Conservation (phyloP, 1,140 invertebrate genomes). For the Drosophila simulans region DNA sequence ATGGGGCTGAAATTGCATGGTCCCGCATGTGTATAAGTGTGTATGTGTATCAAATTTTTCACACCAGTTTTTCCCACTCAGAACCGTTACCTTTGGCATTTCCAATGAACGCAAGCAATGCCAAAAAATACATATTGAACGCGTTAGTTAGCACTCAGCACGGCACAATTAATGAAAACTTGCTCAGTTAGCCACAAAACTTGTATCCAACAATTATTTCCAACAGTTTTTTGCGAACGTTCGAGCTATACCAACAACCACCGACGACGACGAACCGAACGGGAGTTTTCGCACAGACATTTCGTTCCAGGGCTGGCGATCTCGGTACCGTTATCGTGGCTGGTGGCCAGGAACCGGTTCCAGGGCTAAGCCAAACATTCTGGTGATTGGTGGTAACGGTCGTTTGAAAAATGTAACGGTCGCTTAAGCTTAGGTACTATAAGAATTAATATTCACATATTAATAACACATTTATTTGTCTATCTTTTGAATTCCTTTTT, state of each 20-base stretch:
- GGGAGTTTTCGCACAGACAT: slow-evolving; percentile 28
- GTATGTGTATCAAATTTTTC: slow-evolving; percentile 75
- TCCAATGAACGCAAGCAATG: slow-evolving; percentile 77
- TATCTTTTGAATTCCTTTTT: no score
- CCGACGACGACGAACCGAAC: slow-evolving; percentile 39
- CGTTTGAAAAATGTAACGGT: slow-evolving; percentile 5
- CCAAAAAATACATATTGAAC: slow-evolving; percentile 77
- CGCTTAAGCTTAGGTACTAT: background rate
- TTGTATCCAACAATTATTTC: slow-evolving; percentile 61
- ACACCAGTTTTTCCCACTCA: slow-evolving; percentile 41
- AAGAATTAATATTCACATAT: background rate
- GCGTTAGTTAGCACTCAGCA: slow-evolving; percentile 43
- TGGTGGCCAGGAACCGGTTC: slow-evolving; percentile 4
- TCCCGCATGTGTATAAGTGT: slow-evolving; percentile 41
- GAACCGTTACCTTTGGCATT: slow-evolving; percentile 76
- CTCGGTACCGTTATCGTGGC: slow-evolving; percentile 1
- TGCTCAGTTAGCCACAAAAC: slow-evolving; percentile 33
- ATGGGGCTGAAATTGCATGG: slow-evolving; percentile 44
- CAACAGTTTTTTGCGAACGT: slow-evolving; percentile 74
- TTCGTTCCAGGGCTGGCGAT: slow-evolving; percentile 10
- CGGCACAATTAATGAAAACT: slow-evolving; percentile 45
- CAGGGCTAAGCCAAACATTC: background rate
- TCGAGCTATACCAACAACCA: slow-evolving; percentile 73
- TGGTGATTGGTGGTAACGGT: background rate
- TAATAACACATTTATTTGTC: no score